Base-by-base conservation (phyloP, 2,113 vertebrate genomes). In the Poicephalus meyeri region DNA sequence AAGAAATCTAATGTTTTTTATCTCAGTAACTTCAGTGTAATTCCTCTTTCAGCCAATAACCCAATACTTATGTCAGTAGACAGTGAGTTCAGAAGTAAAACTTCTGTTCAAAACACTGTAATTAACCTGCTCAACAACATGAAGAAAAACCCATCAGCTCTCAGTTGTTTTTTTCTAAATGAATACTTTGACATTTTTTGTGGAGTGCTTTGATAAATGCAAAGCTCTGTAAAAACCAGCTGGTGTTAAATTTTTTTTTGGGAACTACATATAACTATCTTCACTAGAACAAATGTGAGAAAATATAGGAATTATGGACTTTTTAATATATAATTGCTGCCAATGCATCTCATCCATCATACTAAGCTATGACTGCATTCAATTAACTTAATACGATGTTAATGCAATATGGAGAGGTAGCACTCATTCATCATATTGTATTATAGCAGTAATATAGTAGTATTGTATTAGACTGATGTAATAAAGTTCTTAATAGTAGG, bases 351-450 rank as follows among this genome's bases (percentile, higher is more conserved):
- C 96, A 98, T 98, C 89, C 79, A 97, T 98, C 97, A 97, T 66
- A 21, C 24, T 86, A 66, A 72, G 92, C 55, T 93, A 93, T 44
- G 91, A 70, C 79, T 95, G 56, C 60, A 86, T 93, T 85, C 19
- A 13, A 80, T 91, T 93, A 92, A 77, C 83, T 95, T 97, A 96
- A 97, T 96, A 82, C 66, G 73, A 58, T 93, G 70, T 82, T 97
- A 97, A 97, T 98, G 86, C n/a, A 95, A 96, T 97, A 91, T 46
- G 29, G 72, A 96, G 76, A 81, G 64, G 85, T 72, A 72, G 44
- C 74, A 55, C 49, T 93, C 97, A 98, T 98, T 97, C 91, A 97
- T 98, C 97, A 98, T 85, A 85, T 63, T 88, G 26, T 68, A 91
- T 97, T 97, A 97, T 21, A 44, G 49, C n/a, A 91, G 39, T 77